Evolutionary conservation across 2,113 vertebrate genomes (phyloP), one percentile per base, ranked within the genome.

Genomic region (Pimephales promelas): DNA sequence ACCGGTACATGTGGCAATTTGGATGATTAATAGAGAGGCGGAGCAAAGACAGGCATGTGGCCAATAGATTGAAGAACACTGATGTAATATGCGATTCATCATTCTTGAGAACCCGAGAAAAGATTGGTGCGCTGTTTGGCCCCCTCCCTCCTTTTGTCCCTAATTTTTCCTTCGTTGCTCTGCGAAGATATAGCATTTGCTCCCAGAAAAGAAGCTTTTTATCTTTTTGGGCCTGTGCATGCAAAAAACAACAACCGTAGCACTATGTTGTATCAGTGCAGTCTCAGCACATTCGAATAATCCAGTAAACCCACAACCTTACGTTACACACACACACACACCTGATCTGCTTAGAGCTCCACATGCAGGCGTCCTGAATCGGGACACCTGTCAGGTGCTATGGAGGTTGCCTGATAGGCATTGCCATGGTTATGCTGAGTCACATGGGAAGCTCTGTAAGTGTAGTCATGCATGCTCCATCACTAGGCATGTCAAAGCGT

Each of bases 301-400:
- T 79, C 56, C 24, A 64, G 57, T 52, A 47, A 74, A 52, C 16
- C 22, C 77, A 62, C 57, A 0, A 0, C 43, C 10, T n/a, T 36
- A n/a, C 18, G 0, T n/a, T n/a, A 47, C 4, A 57, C 52, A 61
- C 59, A 61, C 57, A 61, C 7, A 11, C 20, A 34, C 28, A 40
- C 59, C 62, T 79, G 52, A 79, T 79, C 78, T 70, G 49, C 16
- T 68, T 57, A 47, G 56, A 84, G 75, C 62, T 56, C 64, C 52
- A 49, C 52, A 75, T 68, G 31, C 57, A 77, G 72, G 73, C n/a
- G 26, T 76, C 49, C 24, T 45, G 28, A 43, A 31, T 59, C 40
- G 4, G 81, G 36, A 74, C 68, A 59, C 81, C 81, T 82, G 68
- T 74, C 26, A n/a, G 56, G 28, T 47, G 22, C 75, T 31, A 36